Percentiles rank a stretch among this genome's conserved stretches.
phyloP scores from a whole-genome alignment of 2,113 vertebrate genomes.

The Hypocryptadius cinnamomeus region DNA sequence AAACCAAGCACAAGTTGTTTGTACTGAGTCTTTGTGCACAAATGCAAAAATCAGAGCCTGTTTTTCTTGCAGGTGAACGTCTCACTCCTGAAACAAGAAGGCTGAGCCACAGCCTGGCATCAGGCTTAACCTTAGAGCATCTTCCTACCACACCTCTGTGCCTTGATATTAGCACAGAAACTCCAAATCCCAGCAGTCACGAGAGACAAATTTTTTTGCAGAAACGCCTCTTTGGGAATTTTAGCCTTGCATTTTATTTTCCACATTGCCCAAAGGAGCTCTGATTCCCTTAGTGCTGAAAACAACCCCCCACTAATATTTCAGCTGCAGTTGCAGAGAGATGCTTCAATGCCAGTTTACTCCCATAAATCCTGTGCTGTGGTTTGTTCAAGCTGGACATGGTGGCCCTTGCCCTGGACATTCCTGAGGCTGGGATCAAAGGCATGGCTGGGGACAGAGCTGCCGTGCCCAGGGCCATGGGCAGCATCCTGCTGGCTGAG shows the following conservation, averaged over 20 bases:
- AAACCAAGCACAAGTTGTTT: constrained; percentile 28
- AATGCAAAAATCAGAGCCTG: constrained; percentile 1
- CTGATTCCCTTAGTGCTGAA: not conserved
- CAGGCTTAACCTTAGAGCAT: not conserved
- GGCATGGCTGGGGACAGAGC: not conserved
- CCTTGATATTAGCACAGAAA: not conserved
- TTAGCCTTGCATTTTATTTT: not conserved
- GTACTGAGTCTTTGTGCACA: not conserved
- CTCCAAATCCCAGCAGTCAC: not conserved
- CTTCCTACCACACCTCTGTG: not conserved
- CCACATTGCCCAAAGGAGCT: not conserved
- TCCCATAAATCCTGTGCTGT: not conserved
- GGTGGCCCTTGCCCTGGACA: not conserved
- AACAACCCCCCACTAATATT: not conserved
- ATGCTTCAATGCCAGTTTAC: not conserved
- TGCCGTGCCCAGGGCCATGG: not conserved
- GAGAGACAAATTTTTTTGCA: not conserved
- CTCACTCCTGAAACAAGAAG: not conserved
- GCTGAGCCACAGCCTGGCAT: constrained; percentile 12
- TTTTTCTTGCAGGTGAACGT: constrained; percentile 44
- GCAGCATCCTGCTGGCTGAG: not conserved
- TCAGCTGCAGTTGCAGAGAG: not conserved
- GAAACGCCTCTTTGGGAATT: not conserved
- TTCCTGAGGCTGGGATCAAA: constrained; percentile 2
- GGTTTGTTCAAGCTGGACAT: not conserved